Base-by-base conservation (phyloP, 37 sponge, comb jelly and placozoan genomes). In the Chondrosia reniformis region DNA sequence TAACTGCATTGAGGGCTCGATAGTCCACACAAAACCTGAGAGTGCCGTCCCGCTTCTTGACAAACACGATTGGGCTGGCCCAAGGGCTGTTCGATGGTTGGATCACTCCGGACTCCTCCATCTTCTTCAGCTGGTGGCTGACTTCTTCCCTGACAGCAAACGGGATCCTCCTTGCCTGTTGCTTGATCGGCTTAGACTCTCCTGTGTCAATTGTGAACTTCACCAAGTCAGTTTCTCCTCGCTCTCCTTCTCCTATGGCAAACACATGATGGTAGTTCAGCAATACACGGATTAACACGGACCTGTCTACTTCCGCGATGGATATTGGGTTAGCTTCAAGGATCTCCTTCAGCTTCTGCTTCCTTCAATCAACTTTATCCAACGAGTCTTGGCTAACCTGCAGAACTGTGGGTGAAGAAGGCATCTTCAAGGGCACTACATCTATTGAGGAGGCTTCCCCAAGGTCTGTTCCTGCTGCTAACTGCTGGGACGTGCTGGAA, bases 41-140 rank as follows among this genome's bases (percentile, higher is more conserved):
- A 2, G 42, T 45, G 12, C 79, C 80, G 34, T 80, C 72, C 25
- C 34, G 24, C 42, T 80, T 80, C 49, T 49, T 74, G 4, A 74
- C 75, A 12, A 84, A 45, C 15, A 84, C 79, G 17, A 84, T 49
- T 46, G 73, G 85, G 56, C 84, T 81, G 40, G 82, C 62, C 82
- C 76, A 74, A 1, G 77, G 84, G 39, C 63, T 55, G 1, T 8
- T 17, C 22, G 79, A 77, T 67, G 79, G 63, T 33, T 73, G 45
- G 52, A 78, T 79, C 21, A 74, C 80, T 39, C 71, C 49, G 1
- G 31, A 33, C 27, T 77, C 78, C 55, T 75, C 65, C 84, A 83
- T 83, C 55, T 76, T 24, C 76, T 76, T 76, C 33, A 83, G 75
- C 36, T 67, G 43, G 4, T 45, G 4, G 8, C 57, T 21, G 13